These are phyloP conservation scores for Leptobrachium ailaonicum DNA, from an alignment of 2,113 vertebrate species.

Conservation along the genomic window DNA sequence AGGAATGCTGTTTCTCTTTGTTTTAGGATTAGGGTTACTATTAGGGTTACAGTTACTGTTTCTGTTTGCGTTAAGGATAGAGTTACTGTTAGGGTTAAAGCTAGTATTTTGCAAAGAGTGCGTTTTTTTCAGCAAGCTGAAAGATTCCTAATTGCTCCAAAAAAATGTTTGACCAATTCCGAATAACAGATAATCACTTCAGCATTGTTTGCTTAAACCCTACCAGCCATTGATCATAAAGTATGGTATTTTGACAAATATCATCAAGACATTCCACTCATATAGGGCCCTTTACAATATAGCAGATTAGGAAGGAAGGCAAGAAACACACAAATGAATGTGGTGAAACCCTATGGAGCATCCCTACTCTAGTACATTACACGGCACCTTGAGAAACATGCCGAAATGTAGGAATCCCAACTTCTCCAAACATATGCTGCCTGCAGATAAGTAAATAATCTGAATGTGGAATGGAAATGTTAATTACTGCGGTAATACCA, in stretches of 20 bases:
- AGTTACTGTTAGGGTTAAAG: too few relatives aligned
- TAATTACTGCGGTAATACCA: constrained; percentile 98
- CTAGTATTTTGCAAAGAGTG: too few relatives aligned
- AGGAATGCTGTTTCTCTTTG: too few relatives aligned
- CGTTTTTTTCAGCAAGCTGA: too few relatives aligned
- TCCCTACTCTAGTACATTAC: constrained; percentile 70
- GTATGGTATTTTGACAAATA: constrained; percentile 2
- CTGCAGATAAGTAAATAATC: constrained; percentile 99
- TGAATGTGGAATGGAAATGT: constrained; percentile 95
- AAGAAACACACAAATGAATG: constrained; percentile 21
- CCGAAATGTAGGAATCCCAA: constrained; percentile 93
- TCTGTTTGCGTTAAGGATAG: too few relatives aligned
- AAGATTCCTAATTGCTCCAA: too few relatives aligned
- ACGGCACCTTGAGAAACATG: constrained; percentile 95
- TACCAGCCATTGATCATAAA: not conserved
- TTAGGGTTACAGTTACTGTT: too few relatives aligned
- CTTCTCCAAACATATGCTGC: constrained; percentile 97
- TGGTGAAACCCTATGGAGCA: constrained; percentile 21
- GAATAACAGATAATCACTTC: too few relatives aligned
- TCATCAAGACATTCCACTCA: constrained; percentile 1
- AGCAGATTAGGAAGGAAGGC: constrained; percentile 22
- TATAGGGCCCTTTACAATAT: constrained; percentile 16
- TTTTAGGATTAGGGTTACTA: too few relatives aligned
- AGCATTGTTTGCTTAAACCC: constrained; percentile 1
- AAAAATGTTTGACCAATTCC: too few relatives aligned